phyloP scores from a whole-genome alignment of 2,888 invertebrate genomes.

The Platynereis dumerilii region DNA sequence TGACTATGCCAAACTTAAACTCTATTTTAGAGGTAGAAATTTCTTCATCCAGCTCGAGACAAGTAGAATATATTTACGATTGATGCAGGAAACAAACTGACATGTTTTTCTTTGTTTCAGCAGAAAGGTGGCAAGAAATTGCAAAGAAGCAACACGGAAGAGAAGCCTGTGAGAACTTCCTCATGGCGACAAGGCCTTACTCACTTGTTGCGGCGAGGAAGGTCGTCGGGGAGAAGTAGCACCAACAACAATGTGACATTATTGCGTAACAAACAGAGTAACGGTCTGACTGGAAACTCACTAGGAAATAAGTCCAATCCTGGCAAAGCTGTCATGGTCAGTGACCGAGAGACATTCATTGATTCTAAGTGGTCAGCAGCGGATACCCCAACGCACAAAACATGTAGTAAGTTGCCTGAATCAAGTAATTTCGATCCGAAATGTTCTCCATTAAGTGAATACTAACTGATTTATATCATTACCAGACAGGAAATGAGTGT shows the following conservation, averaged over 20 bases:
- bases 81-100: too few relatives aligned
- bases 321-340: neutral
- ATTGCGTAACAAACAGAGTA: constrained; percentile 20
- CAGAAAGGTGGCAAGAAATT: constrained; percentile 21
- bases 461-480: too few relatives aligned
- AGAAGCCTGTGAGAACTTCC: constrained; percentile 11
- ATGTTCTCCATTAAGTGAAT: too few relatives aligned
- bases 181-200: constrained; percentile 30
- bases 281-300: constrained; percentile 20
- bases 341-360: constrained; percentile 19
- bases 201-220: constrained; percentile 28
- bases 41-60: too few relatives aligned
- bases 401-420: constrained; percentile 22
- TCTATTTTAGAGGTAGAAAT: too few relatives aligned
- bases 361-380: constrained; percentile 31
- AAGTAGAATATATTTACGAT: too few relatives aligned
- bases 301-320: neutral
- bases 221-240: constrained; percentile 21
- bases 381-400: constrained; percentile 23
- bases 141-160: neutral
- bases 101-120: too few relatives aligned
- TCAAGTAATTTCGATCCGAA: too few relatives aligned
- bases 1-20: too few relatives aligned
- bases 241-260: constrained; percentile 30
- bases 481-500: too few relatives aligned